A percentile compares a stretch with the other conserved stretches of the same genome.
phyloP scores from a whole-genome alignment of 64 coral and sea anemone species.

The Pocillopora damicornis region DNA sequence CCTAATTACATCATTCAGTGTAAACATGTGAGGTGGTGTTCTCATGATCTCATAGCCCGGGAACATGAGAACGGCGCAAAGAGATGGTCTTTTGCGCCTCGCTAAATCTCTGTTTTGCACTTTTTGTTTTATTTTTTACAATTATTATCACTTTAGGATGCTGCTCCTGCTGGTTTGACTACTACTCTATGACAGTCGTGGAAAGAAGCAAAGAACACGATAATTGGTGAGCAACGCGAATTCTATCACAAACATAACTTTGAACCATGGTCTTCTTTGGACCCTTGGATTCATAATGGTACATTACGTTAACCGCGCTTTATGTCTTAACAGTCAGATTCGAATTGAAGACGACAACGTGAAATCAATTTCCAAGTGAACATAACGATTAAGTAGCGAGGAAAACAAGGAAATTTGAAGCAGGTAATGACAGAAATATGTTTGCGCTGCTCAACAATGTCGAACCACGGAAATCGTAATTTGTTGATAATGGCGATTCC shows the following conservation, averaged over 20 bases:
- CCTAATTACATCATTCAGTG: constrained; percentile 17
- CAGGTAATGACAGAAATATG: background rate
- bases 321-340: constrained; percentile 39
- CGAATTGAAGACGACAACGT: constrained; percentile 43
- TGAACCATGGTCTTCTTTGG: background rate
- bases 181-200: constrained; percentile 75
- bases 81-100: constrained; percentile 98
- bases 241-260: background rate
- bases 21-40: constrained; percentile 13
- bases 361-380: constrained; percentile 23
- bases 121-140: constrained; percentile 90
- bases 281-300: background rate
- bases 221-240: constrained; percentile 56
- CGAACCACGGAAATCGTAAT: background rate
- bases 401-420: too few relatives aligned
- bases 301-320: background rate
- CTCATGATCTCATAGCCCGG: constrained; percentile 62
- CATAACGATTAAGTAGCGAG: background rate
- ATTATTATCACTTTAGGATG: constrained; percentile 86
- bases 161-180: constrained; percentile 94
- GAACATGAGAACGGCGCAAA: constrained; percentile 61
- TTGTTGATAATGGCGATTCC: background rate
- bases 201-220: constrained; percentile 77
- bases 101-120: constrained; percentile 87
- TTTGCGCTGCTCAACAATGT: background rate